These are phyloP conservation scores for Penaeus monodon DNA, from an alignment of 2,888 invertebrate genomes.

Conservation along the genomic window DNA sequence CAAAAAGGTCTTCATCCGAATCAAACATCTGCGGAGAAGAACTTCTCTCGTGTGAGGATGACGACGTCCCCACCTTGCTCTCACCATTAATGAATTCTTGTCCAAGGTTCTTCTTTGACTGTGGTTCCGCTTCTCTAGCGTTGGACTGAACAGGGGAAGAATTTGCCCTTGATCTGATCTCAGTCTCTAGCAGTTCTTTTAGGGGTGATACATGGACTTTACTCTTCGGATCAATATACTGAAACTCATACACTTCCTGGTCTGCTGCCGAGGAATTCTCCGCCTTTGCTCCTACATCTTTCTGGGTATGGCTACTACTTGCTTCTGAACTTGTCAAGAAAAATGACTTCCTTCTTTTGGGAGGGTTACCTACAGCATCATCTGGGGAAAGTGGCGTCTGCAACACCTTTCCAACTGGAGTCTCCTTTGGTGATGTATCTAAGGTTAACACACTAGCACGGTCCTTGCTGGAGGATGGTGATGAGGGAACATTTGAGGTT, in stretches of 20 bases:
- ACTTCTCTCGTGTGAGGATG: background rate
- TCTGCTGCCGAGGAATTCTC: background rate
- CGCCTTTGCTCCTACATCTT: background rate
- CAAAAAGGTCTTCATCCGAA: conserved; percentile 10
- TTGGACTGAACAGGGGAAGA: background rate
- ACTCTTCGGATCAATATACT: background rate
- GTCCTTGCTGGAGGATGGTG: background rate
- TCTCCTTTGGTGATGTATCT: background rate
- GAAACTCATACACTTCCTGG: background rate
- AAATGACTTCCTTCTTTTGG: conserved; percentile 18
- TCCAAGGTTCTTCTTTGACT: background rate
- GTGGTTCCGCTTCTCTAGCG: background rate
- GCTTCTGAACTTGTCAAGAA: background rate
- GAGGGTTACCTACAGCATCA: background rate
- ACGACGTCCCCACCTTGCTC: background rate
- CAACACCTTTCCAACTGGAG: background rate
- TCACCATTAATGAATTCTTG: background rate
- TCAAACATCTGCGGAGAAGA: conserved; percentile 27
- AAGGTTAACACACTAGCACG: background rate
- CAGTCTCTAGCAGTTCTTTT: background rate
- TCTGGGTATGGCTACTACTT: background rate
- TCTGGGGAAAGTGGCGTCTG: background rate
- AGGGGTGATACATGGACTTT: background rate
- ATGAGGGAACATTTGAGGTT: background rate
- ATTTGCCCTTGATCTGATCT: background rate